Evolutionary conservation across 1,140 invertebrate species (phyloP).

Genomic region (Megathymus violae): DNA sequence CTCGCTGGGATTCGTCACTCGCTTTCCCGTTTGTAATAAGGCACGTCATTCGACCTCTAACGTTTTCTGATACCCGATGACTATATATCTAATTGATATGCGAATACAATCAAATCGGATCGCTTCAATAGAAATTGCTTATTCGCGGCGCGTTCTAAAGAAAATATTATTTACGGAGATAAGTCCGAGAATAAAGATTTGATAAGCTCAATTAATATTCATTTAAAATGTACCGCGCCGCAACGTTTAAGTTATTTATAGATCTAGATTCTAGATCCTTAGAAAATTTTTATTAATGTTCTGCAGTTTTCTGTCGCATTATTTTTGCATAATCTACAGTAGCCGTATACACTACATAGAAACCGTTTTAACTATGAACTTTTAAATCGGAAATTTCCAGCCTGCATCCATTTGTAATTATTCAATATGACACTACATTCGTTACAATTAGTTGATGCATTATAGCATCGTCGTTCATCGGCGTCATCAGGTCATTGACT

Average conservation of each 20-base stretch:
- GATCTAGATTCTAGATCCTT: constrained; percentile 27
- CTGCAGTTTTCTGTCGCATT: constrained; percentile 26
- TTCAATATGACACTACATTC: background rate
- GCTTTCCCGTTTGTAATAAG: background rate
- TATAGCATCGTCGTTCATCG: constrained; percentile 2
- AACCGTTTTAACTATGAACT: constrained; percentile 27
- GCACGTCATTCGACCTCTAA: constrained; percentile 33
- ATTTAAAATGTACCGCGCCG: constrained; percentile 34
- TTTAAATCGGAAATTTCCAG: constrained; percentile 6
- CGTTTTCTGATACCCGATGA: constrained; percentile 42
- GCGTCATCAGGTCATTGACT: background rate
- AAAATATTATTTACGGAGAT: constrained; percentile 38
- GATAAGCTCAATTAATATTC: constrained; percentile 43
- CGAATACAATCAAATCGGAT: constrained; percentile 39
- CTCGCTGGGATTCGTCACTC: too few species aligned
- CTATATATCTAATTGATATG: constrained; percentile 51
- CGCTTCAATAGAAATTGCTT: constrained; percentile 34
- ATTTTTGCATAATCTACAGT: constrained; percentile 30
- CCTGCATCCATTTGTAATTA: constrained; percentile 16
- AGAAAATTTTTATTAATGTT: constrained; percentile 29
- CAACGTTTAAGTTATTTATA: constrained; percentile 32
- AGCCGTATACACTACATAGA: constrained; percentile 28
- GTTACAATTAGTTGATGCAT: constrained; percentile 9
- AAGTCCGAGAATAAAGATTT: constrained; percentile 39
- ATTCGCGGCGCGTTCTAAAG: constrained; percentile 35